phyloP scores from a whole-genome alignment of 2,113 vertebrate genomes.

The Tonatia bakeri region DNA sequence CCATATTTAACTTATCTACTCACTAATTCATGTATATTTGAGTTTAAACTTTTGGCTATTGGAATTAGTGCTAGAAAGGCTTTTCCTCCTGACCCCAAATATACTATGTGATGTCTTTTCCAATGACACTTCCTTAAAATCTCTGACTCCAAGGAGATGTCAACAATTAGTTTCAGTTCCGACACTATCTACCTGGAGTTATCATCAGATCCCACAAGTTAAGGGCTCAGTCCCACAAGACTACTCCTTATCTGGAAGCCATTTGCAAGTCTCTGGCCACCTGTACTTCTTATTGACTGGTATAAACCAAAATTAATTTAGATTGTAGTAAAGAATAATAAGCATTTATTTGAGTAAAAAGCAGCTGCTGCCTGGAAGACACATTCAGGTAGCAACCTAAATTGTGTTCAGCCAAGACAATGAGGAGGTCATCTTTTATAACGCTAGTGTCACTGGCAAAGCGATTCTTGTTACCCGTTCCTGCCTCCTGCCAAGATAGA shows the following conservation, averaged over 20 bases:
- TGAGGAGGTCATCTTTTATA: not conserved
- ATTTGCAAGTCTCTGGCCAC: not conserved
- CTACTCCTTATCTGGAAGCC: not conserved
- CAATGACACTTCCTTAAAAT: not conserved
- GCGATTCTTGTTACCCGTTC: not conserved
- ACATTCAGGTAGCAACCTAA: not conserved
- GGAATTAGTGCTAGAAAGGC: not conserved
- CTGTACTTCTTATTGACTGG: not conserved
- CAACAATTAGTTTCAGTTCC: not conserved
- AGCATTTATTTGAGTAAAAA: not conserved
- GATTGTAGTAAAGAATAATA: not conserved
- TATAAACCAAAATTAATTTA: not conserved
- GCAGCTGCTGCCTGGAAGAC: not conserved
- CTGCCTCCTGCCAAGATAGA: not conserved
- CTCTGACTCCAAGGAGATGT: not conserved
- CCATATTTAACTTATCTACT: not conserved
- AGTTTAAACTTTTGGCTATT: not conserved
- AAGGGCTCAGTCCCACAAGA: not conserved
- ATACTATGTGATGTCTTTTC: not conserved
- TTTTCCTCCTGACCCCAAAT: not conserved
- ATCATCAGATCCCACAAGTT: not conserved
- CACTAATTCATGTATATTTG: not conserved
- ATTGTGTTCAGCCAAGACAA: not conserved
- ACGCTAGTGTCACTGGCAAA: not conserved
- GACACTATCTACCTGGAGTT: not conserved